A percentile compares a stretch with the other conserved stretches of the same genome.
Conservation (phyloP, 1,140 invertebrate species). For the Pteromalus puparum region DNA sequence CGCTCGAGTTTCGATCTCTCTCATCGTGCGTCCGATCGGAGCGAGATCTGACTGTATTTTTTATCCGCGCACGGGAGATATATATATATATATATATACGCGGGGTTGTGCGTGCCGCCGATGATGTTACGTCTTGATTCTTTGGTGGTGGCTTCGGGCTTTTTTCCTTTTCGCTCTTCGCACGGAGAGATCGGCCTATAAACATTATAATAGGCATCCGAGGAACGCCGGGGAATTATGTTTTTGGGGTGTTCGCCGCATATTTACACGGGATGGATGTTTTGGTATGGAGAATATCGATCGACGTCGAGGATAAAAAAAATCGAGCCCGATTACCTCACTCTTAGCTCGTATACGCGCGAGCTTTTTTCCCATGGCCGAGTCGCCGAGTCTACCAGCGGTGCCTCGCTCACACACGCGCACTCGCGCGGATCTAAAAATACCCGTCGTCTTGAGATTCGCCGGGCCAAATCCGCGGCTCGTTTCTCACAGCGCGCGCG, state of each 20-base stretch:
- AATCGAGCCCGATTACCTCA: background rate
- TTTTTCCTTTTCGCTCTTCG: too few relatives aligned
- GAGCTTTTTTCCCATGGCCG: background rate
- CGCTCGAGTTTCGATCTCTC: too few relatives aligned
- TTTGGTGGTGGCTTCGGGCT: too few relatives aligned
- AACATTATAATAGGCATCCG: background rate
- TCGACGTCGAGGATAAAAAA: background rate
- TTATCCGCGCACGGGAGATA: too few relatives aligned
- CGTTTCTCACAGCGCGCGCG: constrained; percentile 61
- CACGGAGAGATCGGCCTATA: too few relatives aligned
- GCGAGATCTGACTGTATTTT: too few relatives aligned
- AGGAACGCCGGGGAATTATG: background rate
- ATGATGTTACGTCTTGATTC: too few relatives aligned
- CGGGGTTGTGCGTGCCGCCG: too few relatives aligned
- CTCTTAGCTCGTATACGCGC: background rate
- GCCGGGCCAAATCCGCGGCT: constrained; percentile 54
- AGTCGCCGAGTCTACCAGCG: background rate
- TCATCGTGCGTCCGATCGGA: too few relatives aligned
- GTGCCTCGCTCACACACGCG: too few relatives aligned
- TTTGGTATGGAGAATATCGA: too few relatives aligned
- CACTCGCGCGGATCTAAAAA: background rate
- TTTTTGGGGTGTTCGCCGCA: background rate
- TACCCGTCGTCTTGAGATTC: background rate
- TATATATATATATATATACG: too few relatives aligned
- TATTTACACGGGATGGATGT: background rate